Evolutionary conservation across 1,140 invertebrate species (phyloP), one percentile per base, ranked within the genome.

Genomic region (Caenorhabditis tropicalis): DNA sequence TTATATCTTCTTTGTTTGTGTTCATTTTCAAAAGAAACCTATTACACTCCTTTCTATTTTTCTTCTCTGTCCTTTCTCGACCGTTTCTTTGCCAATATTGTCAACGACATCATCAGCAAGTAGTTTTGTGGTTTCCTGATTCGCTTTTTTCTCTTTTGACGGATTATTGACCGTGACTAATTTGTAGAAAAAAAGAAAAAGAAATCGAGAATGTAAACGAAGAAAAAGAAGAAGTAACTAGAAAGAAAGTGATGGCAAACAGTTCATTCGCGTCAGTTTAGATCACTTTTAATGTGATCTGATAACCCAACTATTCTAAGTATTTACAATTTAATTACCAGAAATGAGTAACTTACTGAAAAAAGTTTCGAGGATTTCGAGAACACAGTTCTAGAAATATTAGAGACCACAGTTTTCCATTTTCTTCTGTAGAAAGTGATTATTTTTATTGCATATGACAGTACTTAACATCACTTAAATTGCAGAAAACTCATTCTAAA

Each of bases 131-230:
- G 36, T 43, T 74, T 74, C 65, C 65, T 43, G 33, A 43, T 74
- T 74, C 9, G 24, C 21, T 56, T 56, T 56, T 39, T 46, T 74
- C 36, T 39, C 29, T 74, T 74, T 74, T 74, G 65, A 74, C 65
- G 65, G 65, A 74, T 74, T 74, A 74, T 74, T 74, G 65, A 74
- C 33, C 65, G 65, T 74, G 65, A 74, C 65, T 36, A 74, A 74
- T 39, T 74, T 65, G 29, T 33, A 60, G 31, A 33, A 65, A 27
- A 56, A 56, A 56, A 27, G 15, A 27, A 29, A 56, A 56, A 56
- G 53, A 56, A 56, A 56, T 65, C 58, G 65, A 74, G 65, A 74
- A 74, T 43, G 36, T 27, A 21, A 74, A 10, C 12, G 36, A 36
- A 74, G 24, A 74, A 24, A 19, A 46, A 74, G 36, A 74, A 43